Percentiles rank a stretch among this genome's conserved stretches.
phyloP scores from a whole-genome alignment of 2,113 vertebrate genomes.

The Myotis brandtii region DNA sequence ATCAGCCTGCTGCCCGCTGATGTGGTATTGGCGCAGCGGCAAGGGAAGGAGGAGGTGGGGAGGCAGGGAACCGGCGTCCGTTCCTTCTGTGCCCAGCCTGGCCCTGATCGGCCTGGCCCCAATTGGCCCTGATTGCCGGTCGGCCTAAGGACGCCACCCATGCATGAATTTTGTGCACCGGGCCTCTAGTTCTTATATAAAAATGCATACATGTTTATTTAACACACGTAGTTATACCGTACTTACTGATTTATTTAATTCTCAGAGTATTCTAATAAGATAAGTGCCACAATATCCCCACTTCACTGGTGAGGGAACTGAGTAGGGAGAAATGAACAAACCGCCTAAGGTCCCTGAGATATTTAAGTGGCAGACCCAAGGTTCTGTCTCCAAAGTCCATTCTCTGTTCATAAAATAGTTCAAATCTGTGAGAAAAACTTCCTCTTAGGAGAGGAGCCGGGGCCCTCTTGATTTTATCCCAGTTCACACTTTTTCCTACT shows the following conservation, averaged over 20 bases:
- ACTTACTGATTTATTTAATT: background rate
- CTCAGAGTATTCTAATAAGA: background rate
- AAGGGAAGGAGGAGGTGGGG: too few relatives aligned
- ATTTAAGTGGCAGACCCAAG: background rate
- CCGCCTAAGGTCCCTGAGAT: background rate
- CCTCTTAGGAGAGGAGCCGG: background rate
- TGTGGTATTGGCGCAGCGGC: rapidly evolving
- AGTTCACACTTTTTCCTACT: background rate
- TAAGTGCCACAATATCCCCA: background rate
- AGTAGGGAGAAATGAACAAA: background rate
- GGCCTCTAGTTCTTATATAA: background rate
- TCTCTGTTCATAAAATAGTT: background rate
- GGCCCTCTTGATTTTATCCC: background rate
- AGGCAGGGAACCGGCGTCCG: too few relatives aligned
- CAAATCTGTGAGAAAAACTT: background rate
- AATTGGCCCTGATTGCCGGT: too few relatives aligned
- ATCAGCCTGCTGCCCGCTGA: too few relatives aligned
- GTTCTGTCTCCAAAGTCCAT: background rate
- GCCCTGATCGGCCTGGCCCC: too few relatives aligned
- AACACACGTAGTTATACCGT: background rate
- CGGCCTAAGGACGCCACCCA: too few relatives aligned
- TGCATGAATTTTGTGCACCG: too few relatives aligned
- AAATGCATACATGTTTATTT: background rate
- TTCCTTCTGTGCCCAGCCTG: too few relatives aligned
- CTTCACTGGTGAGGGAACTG: background rate